Conservation (phyloP, 2,113 vertebrate genomes). For the Anoplopoma fimbria region DNA sequence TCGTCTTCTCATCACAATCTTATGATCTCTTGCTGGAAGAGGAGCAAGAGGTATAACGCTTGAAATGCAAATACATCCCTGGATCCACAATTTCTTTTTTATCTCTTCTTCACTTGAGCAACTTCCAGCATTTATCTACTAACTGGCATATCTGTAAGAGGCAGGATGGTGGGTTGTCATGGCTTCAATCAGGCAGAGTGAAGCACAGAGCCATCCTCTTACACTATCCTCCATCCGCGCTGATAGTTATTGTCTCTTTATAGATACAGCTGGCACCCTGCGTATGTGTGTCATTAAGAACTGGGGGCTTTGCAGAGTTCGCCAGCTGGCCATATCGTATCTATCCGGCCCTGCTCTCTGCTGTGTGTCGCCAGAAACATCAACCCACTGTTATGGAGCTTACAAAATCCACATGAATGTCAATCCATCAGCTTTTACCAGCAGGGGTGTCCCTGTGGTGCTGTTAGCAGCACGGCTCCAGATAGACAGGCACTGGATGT, state of each 20-base stretch:
- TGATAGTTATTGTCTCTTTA: constrained; percentile 60
- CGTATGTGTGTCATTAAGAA: constrained; percentile 48
- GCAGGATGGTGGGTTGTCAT: constrained; percentile 12
- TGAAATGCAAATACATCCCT: constrained; percentile 18
- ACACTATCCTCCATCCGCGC: constrained; percentile 7
- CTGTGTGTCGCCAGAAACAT: not conserved
- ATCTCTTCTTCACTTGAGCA: not conserved
- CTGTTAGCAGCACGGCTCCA: constrained; percentile 42
- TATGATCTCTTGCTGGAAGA: not conserved
- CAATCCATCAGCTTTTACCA: constrained; percentile 58
- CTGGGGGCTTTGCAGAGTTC: constrained; percentile 22
- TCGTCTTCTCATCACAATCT: not conserved
- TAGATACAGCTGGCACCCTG: constrained; percentile 40
- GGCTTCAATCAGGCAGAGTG: constrained; percentile 20
- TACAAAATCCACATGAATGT: constrained; percentile 52
- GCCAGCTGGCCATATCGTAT: constrained; percentile 49
- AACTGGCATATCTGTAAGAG: not conserved
- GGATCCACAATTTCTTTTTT: not conserved
- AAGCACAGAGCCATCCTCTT: constrained; percentile 19
- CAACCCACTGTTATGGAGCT: constrained; percentile 29
- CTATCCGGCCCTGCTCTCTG: constrained; percentile 6
- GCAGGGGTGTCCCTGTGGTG: constrained; percentile 28
- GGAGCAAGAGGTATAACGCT: no score
- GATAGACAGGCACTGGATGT: constrained; percentile 25
- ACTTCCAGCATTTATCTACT: constrained; percentile 16